Evolutionary conservation across 2,888 invertebrate genomes (phyloP).

Genomic region (Lacanobia oleracea): DNA sequence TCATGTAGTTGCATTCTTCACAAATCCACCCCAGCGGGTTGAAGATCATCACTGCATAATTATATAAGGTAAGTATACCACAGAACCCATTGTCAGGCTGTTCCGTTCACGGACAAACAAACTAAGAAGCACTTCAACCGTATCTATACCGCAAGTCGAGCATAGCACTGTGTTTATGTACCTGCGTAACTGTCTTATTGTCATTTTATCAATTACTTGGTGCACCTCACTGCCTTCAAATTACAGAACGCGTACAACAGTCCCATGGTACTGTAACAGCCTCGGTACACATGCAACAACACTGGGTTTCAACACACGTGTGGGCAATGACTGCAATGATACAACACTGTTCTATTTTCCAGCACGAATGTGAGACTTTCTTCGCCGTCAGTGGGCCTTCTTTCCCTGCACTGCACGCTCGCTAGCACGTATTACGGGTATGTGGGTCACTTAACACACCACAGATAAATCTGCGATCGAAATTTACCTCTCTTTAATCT

Average conservation of each 20-base stretch:
- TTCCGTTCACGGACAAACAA: constrained; percentile 21
- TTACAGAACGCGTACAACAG: constrained; percentile 7
- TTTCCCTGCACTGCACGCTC: background rate
- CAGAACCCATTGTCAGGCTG: constrained; percentile 5
- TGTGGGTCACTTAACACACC: constrained; percentile 17
- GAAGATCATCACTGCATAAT: constrained; percentile 24
- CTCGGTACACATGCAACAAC: constrained; percentile 1
- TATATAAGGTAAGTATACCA: background rate
- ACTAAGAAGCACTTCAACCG: constrained; percentile 25
- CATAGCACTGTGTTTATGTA: constrained; percentile 17
- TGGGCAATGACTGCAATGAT: constrained; percentile 26
- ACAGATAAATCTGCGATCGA: background rate
- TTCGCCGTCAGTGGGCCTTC: constrained; percentile 20
- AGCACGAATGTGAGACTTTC: constrained; percentile 30
- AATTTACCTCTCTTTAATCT: background rate
- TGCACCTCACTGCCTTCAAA: constrained; percentile 19
- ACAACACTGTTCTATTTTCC: constrained; percentile 44
- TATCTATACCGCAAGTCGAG: constrained; percentile 26
- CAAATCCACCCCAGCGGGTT: background rate
- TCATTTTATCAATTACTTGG: constrained; percentile 25
- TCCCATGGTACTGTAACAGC: background rate
- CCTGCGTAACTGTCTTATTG: constrained; percentile 19
- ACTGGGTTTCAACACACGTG: constrained; percentile 28
- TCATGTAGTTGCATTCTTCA: background rate
- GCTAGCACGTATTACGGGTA: background rate